Base-by-base conservation (phyloP, 2,113 vertebrate species). In the Laticauda colubrina region DNA sequence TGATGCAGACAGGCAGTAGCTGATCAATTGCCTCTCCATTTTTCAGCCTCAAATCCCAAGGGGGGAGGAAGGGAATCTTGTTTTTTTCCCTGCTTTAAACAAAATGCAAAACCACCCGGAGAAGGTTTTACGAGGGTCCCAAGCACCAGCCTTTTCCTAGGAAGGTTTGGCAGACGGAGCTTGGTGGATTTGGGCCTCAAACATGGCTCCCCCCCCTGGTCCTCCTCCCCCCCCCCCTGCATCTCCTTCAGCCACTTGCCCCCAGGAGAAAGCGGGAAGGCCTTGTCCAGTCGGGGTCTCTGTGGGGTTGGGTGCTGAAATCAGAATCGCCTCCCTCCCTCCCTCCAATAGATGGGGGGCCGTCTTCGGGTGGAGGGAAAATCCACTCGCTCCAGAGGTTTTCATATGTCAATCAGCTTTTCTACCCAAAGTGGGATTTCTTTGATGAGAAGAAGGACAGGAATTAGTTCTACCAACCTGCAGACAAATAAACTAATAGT, bases 21-120 rank as follows among this genome's bases (percentile, higher is more conserved):
- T 93, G 92, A 94, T 94, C 94, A 94, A 64, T 93, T 81, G 90
- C 64, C 53, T 93, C 92, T 88, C 61, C 34, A 55, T 90, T 92
- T 94, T 90, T 57, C 92, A 85, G 88, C 18, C 61, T 64, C 59
- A 81, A 92, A 92, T 85, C 92, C 90, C 88, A 90, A 18, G 90
- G 57, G 88, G 90, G n/a, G 86, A 10, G 51, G 54, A 48, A 87
- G 56, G 53, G 57, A 88, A 61, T 87, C 81, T 51, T 21, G 5
- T 59, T 90, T 9, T 9, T 59, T 90, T 26, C 57, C 54, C n/a
- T 56, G 11, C 85, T 90, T 81, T 88, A 88, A 90, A 88, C 56
- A 1, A 51, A 45, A 92, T 92, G 92, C 85, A 92, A 93, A 94
- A 90, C 9, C 90, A 39, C 45, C 12, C 6, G 3, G 54, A 39